Evolutionary conservation across 2,797 vertebrate genomes (phyloP).

Genomic region (Poeciliopsis turneri): DNA sequence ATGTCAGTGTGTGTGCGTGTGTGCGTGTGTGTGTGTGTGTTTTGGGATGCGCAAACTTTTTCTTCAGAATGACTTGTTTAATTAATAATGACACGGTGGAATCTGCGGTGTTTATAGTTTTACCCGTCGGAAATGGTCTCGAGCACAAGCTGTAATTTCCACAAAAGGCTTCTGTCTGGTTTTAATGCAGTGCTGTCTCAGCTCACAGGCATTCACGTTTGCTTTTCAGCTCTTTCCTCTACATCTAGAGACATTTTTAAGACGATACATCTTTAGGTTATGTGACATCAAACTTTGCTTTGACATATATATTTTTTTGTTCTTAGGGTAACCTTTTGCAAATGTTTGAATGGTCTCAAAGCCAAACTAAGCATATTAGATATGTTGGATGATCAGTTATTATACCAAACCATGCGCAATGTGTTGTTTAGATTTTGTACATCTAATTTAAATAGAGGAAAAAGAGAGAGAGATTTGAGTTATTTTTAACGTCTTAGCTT

Average conservation of each 20-base stretch:
- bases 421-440: neutral
- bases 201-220: conserved; percentile 1
- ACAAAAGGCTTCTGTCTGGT: neutral
- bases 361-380: neutral
- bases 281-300: neutral
- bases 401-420: neutral
- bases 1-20: neutral
- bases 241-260: neutral
- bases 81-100: neutral
- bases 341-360: neutral
- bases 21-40: neutral
- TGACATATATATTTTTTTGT: neutral
- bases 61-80: neutral
- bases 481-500: neutral
- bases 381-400: neutral
- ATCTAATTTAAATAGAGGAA: neutral
- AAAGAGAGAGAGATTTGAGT: neutral
- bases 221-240: neutral
- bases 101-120: conserved; percentile 2
- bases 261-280: neutral
- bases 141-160: neutral
- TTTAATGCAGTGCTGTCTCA: neutral
- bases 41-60: neutral
- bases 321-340: neutral
- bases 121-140: neutral